These are phyloP conservation scores for Zygothrica quintamaculata DNA, from an alignment of 2,888 invertebrate species.

Conservation along the genomic window DNA sequence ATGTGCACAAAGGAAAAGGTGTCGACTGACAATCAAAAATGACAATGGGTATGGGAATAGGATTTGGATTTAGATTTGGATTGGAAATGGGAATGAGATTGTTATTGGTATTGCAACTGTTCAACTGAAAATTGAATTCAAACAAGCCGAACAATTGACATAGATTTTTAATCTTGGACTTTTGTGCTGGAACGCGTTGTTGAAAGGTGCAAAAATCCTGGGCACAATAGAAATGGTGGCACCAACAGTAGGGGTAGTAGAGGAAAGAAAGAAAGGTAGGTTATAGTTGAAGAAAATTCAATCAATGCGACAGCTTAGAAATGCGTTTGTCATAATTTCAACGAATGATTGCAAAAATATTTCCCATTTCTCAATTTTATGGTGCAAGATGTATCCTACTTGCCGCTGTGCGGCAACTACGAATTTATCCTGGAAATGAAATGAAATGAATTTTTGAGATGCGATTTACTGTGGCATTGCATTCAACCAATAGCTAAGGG, in stretches of 20 bases:
- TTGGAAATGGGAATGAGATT: constrained; percentile 15
- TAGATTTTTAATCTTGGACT: constrained; percentile 50
- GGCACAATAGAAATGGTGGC: constrained; percentile 44
- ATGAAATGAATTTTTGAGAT: constrained; percentile 67
- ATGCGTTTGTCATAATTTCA: constrained; percentile 77
- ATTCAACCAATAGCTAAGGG: constrained; percentile 43
- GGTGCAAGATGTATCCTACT: constrained; percentile 1
- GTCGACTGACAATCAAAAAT: constrained; percentile 58
- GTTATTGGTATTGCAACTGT: constrained; percentile 40
- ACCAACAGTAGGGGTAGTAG: constrained; percentile 3
- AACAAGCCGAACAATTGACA: constrained; percentile 49
- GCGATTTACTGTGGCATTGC: constrained; percentile 57
- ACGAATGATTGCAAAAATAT: constrained; percentile 74
- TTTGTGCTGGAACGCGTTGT: constrained; percentile 35
- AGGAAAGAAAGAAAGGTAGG: too few relatives aligned
- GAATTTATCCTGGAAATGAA: constrained; percentile 46
- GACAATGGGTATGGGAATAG: constrained; percentile 15
- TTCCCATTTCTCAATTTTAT: constrained; percentile 65
- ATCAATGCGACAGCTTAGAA: constrained; percentile 74
- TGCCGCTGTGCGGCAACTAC: constrained; percentile 22
- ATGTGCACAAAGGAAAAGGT: constrained; percentile 60
- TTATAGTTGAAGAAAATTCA: constrained; percentile 65
- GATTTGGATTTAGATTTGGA: background rate
- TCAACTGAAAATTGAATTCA: constrained; percentile 57
- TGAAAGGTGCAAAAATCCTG: constrained; percentile 63